Evolutionary conservation across 92 coral and sea anemone species (phyloP).

Genomic region (Actinostola sp.): DNA sequence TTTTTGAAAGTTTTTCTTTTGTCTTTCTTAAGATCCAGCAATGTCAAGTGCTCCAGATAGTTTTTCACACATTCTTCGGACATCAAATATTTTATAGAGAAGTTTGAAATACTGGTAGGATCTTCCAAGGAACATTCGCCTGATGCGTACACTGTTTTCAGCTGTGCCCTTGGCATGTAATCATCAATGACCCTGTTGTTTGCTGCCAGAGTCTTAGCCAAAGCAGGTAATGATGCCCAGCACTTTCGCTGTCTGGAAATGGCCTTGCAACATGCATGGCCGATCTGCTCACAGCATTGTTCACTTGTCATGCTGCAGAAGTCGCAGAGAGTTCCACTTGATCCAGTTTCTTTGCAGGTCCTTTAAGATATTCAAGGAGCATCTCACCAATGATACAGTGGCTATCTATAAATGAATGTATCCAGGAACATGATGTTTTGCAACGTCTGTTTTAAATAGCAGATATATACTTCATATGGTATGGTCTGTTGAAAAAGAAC

Average conservation of each 20-base stretch:
- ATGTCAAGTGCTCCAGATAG: constrained; percentile 47
- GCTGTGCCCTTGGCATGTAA: constrained; percentile 54
- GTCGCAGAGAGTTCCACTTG: constrained; percentile 23
- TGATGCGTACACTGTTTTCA: constrained; percentile 23
- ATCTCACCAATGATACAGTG: constrained; percentile 56
- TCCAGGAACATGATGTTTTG: constrained; percentile 48
- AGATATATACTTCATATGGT: constrained; percentile 55
- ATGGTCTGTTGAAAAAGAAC: constrained; percentile 35
- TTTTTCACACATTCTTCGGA: constrained; percentile 63
- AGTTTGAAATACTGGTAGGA: constrained; percentile 48
- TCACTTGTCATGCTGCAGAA: constrained; percentile 40
- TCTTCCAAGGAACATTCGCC: constrained; percentile 35
- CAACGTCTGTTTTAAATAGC: constrained; percentile 59
- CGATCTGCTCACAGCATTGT: constrained; percentile 38
- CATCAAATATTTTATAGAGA: constrained; percentile 46
- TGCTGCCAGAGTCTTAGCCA: constrained; percentile 38
- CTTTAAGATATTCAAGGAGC: constrained; percentile 50
- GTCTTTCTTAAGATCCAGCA: constrained; percentile 44
- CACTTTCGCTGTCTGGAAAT: constrained; percentile 31
- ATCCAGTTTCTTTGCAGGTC: constrained; percentile 32
- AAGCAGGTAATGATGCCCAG: constrained; percentile 48
- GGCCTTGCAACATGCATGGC: constrained; percentile 44
- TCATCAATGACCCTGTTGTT: constrained; percentile 45
- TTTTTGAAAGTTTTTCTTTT: too few relatives aligned
- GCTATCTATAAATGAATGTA: constrained; percentile 26